phyloP scores from a whole-genome alignment of 2,888 invertebrate species.

The Cremastinae sp. region DNA sequence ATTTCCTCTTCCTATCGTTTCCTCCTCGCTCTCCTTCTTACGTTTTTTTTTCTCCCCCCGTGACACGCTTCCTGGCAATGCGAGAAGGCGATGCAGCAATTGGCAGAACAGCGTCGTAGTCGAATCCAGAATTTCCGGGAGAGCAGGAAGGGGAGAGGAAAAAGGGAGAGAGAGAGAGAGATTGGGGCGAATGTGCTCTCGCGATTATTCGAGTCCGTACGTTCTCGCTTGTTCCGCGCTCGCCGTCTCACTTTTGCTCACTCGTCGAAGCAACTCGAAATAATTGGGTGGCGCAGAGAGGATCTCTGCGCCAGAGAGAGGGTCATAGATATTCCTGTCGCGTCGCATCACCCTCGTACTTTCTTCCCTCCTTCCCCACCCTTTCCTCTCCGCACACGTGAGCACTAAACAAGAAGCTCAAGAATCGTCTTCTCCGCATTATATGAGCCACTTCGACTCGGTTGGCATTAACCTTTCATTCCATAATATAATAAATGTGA shows the following conservation, averaged over 20 bases:
- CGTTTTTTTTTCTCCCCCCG: neutral
- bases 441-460: conserved; percentile 12
- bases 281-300: conserved; percentile 57
- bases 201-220: conserved; percentile 52
- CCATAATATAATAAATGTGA: neutral
- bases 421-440: conserved; percentile 35
- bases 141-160: conserved; percentile 21
- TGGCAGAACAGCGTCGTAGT: conserved; percentile 9
- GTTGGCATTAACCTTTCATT: neutral
- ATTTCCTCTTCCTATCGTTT: conserved; percentile 2
- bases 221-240: conserved; percentile 32
- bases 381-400: conserved; percentile 13
- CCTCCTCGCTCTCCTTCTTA: neutral
- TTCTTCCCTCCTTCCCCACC: conserved; percentile 9
- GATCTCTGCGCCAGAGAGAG: conserved; percentile 26
- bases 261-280: conserved; percentile 61
- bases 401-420: conserved; percentile 19
- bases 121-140: conserved; percentile 32
- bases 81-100: conserved; percentile 46
- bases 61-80: neutral
- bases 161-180: conserved; percentile 15
- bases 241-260: conserved; percentile 8
- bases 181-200: conserved; percentile 20
- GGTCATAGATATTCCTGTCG: conserved; percentile 58
- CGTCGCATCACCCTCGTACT: conserved; percentile 41